Percentiles rank a stretch among this genome's conserved stretches.
Conservation (phyloP, 2,797 vertebrate species). For the Chrysocyon brachyurus region DNA sequence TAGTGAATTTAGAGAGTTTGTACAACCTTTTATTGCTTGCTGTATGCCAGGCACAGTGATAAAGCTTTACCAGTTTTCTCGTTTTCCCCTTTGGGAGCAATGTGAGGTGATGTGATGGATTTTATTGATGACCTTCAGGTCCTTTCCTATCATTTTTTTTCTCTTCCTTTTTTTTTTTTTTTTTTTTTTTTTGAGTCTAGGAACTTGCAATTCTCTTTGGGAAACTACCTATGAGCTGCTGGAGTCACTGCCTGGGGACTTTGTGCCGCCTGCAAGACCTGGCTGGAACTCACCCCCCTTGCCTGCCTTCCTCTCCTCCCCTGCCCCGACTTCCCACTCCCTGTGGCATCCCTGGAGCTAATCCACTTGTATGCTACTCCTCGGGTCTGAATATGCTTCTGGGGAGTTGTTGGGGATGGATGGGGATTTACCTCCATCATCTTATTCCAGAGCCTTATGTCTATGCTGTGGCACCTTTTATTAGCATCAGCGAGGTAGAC, state of each 20-base stretch:
- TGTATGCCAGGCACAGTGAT: neutral
- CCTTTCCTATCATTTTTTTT: neutral
- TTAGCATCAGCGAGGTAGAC: neutral
- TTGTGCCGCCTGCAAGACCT: too few species aligned
- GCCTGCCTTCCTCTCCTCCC: neutral
- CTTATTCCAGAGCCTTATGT: neutral
- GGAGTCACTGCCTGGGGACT: neutral
- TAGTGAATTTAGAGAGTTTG: neutral
- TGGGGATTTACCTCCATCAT: neutral
- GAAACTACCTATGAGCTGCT: neutral
- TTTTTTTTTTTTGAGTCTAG: neutral
- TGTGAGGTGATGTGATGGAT: neutral
- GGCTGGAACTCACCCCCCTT: neutral
- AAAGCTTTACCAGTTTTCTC: neutral
- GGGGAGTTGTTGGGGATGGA: too few species aligned
- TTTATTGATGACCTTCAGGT: neutral
- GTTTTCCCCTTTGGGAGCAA: neutral
- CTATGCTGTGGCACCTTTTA: fast-evolving
- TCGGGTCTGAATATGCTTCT: neutral
- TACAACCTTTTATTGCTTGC: neutral
- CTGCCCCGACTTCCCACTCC: too few species aligned
- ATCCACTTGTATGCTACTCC: neutral
- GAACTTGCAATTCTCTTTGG: neutral
- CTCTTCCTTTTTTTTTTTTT: neutral
- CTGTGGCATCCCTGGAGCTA: neutral